phyloP scores from a whole-genome alignment of 2,113 vertebrate genomes.

The Ammodytes marinus region DNA sequence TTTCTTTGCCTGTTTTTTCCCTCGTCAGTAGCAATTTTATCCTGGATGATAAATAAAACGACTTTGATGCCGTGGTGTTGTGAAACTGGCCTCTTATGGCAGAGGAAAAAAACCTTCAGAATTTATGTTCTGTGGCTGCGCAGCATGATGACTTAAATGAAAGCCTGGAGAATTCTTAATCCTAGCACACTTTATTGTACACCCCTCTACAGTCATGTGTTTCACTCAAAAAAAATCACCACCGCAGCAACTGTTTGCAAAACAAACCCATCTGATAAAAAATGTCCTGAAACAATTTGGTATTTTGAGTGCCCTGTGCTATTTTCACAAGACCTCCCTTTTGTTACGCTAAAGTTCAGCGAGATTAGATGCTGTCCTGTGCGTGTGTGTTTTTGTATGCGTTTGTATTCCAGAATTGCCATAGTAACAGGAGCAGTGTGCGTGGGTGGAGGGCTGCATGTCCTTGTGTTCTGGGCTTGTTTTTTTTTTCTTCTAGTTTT shows the following conservation, averaged over 20 bases:
- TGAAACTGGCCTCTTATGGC: constrained; percentile 36
- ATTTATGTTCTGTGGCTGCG: constrained; percentile 21
- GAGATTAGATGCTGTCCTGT: constrained; percentile 55
- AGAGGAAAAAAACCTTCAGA: constrained; percentile 32
- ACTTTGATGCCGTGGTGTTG: constrained; percentile 22
- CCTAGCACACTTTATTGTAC: not conserved
- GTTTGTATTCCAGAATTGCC: constrained; percentile 67
- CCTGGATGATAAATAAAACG: constrained; percentile 14
- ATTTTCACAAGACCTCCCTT: constrained; percentile 45
- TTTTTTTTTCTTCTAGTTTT: constrained; percentile 27
- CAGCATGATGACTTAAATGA: constrained; percentile 27
- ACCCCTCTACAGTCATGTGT: not conserved
- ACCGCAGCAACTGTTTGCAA: constrained; percentile 25
- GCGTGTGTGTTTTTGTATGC: constrained; percentile 25
- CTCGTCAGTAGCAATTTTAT: constrained; percentile 22
- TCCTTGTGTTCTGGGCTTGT: constrained; percentile 50
- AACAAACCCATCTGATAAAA: constrained; percentile 66
- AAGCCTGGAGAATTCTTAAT: not conserved
- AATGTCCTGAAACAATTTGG: constrained; percentile 41
- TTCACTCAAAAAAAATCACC: not conserved
- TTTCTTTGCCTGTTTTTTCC: not conserved
- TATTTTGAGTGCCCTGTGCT: constrained; percentile 63
- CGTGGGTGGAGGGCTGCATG: constrained; percentile 59
- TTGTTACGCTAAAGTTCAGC: constrained; percentile 63
- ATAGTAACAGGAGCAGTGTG: constrained; percentile 68